Evolutionary conservation across 2,797 vertebrate species (phyloP).

Genomic region (Karalla daura): DNA sequence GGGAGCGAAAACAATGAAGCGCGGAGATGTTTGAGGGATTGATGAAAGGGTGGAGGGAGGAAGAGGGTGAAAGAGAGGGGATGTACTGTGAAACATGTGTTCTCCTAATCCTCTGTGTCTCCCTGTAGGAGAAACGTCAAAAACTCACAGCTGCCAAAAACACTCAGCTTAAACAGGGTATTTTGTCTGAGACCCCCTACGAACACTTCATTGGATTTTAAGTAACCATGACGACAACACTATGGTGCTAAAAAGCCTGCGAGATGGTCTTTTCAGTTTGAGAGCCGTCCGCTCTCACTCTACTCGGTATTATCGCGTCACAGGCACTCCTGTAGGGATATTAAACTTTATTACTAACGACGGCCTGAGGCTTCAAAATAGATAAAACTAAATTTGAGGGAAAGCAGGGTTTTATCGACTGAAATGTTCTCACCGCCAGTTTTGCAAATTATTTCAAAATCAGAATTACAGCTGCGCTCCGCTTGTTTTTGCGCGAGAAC

Average conservation of each 20-base stretch:
- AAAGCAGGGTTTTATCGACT: slow-evolving; percentile 12
- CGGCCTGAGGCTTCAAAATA: slow-evolving; percentile 22
- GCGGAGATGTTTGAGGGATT: slow-evolving; percentile 28
- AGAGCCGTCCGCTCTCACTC: slow-evolving; percentile 44
- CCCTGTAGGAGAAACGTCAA: slow-evolving; percentile 63
- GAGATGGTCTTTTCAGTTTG: slow-evolving; percentile 51
- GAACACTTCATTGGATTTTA: slow-evolving; percentile 72
- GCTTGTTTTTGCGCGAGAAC: slow-evolving; percentile 11
- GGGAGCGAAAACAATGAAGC: slow-evolving; percentile 26
- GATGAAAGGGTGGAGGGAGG: slow-evolving; percentile 38
- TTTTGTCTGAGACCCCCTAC: slow-evolving; percentile 66
- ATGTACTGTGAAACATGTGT: slow-evolving; percentile 58
- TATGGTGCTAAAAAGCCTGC: slow-evolving; percentile 55
- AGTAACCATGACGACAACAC: slow-evolving; percentile 72
- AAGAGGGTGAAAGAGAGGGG: slow-evolving; percentile 36
- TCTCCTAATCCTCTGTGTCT: slow-evolving; percentile 65
- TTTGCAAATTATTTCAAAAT: slow-evolving; percentile 10
- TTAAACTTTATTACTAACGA: slow-evolving; percentile 44
- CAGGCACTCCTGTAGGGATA: slow-evolving; percentile 12
- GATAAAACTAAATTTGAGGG: slow-evolving; percentile 18
- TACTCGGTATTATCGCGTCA: slow-evolving; percentile 25
- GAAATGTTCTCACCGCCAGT: background rate
- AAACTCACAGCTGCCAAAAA: slow-evolving; percentile 76
- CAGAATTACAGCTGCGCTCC: background rate
- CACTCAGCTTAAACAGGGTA: slow-evolving; percentile 69